These are phyloP conservation scores for Pangasianodon gigas DNA, from an alignment of 2,113 vertebrate species.

Conservation along the genomic window DNA sequence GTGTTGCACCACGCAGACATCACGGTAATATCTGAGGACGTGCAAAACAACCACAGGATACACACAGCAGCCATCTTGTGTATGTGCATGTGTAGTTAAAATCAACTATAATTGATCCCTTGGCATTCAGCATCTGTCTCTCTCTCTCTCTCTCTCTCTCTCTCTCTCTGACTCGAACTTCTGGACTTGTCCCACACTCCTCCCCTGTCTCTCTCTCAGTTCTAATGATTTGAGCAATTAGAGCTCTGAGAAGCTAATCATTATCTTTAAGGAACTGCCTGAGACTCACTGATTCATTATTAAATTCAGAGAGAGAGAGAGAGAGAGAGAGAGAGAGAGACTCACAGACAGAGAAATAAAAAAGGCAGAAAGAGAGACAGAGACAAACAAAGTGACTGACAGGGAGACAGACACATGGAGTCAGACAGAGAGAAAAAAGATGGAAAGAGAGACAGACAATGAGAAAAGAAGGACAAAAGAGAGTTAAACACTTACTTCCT, in stretches of 20 bases:
- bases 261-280: constrained; percentile 15
- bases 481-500: not conserved
- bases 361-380: too few species aligned
- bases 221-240: constrained; percentile 11
- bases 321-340: not conserved
- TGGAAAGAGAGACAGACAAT: not conserved
- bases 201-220: not conserved
- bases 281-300: constrained; percentile 3
- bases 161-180: not conserved
- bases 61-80: not conserved
- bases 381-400: too few species aligned
- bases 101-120: not conserved
- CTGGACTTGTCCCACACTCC: not conserved
- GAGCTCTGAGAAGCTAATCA: constrained; percentile 18
- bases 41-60: not conserved
- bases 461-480: not conserved
- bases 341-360: not conserved
- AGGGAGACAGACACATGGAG: too few species aligned
- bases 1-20: too few species aligned
- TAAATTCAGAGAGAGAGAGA: not conserved
- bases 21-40: too few species aligned
- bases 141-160: not conserved
- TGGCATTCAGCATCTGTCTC: not conserved
- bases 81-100: not conserved
- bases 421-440: not conserved